A percentile compares a stretch with the other conserved stretches of the same genome.
Conservation (phyloP, 2,797 vertebrate species). For the Chaunax sp. region DNA sequence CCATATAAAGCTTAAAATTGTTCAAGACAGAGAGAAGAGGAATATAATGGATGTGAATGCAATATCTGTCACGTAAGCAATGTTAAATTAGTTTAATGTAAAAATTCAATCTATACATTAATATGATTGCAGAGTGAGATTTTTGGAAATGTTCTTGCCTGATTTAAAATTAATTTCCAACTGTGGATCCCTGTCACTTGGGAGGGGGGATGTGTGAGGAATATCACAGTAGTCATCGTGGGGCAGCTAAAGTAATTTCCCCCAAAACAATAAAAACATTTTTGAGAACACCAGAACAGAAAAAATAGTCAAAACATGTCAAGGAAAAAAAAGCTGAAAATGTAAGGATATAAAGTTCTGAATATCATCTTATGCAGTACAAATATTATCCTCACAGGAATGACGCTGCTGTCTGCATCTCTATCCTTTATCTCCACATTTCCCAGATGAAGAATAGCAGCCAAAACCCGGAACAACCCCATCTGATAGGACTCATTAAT, state of each 20-base stretch:
- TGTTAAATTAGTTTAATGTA: background rate
- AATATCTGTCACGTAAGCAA: background rate
- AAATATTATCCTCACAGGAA: constrained; percentile 85
- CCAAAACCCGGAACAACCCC: constrained; percentile 95
- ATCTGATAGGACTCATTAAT: constrained; percentile 95
- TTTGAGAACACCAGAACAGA: background rate
- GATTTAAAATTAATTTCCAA: no score
- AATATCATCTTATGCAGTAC: background rate
- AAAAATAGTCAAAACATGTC: background rate
- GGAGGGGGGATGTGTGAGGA: background rate
- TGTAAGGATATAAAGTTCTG: background rate
- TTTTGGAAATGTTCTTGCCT: background rate
- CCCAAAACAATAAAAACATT: background rate
- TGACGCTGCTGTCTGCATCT: constrained; percentile 94
- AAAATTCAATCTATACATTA: background rate
- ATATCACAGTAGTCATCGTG: background rate
- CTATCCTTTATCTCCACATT: constrained; percentile 93
- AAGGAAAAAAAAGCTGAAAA: background rate
- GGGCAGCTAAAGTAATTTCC: background rate
- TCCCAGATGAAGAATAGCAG: constrained; percentile 96
- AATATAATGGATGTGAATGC: background rate
- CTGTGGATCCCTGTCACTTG: no score
- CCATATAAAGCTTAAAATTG: background rate
- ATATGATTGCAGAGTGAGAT: background rate
- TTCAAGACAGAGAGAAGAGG: background rate